Evolutionary conservation across 1,140 invertebrate genomes (phyloP).

Genomic region (Euborellia annulipes): DNA sequence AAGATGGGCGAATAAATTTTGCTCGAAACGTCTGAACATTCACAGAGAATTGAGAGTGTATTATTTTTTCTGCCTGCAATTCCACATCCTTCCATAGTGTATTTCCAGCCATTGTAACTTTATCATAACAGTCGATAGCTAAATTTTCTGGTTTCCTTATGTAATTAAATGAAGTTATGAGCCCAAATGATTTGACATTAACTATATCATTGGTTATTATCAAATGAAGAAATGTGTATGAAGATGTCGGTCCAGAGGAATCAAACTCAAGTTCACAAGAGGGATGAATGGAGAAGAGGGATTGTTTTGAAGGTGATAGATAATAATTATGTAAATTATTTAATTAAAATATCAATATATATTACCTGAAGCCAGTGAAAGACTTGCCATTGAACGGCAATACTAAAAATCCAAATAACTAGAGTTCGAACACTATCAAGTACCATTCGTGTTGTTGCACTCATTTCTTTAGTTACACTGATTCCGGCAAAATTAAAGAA

Average conservation of each 20-base stretch:
- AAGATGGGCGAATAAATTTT: too few relatives aligned
- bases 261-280: neutral
- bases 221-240: neutral
- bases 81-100: too few relatives aligned
- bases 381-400: constrained; percentile 55
- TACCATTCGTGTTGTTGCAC: constrained; percentile 83
- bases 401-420: constrained; percentile 71
- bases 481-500: constrained; percentile 95
- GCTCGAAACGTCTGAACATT: too few relatives aligned
- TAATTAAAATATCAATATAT: constrained; percentile 8
- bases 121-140: too few relatives aligned
- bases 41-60: too few relatives aligned
- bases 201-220: neutral
- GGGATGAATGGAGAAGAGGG: neutral
- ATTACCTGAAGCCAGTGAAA: constrained; percentile 65
- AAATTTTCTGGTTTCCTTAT: too few relatives aligned
- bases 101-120: too few relatives aligned
- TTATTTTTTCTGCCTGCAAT: too few relatives aligned
- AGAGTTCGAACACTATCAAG: constrained; percentile 79
- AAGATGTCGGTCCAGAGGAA: neutral
- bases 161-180: neutral
- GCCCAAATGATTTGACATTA: neutral
- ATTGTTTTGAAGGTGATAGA: too few relatives aligned
- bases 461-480: constrained; percentile 87
- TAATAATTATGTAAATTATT: constrained; percentile 5